These are phyloP conservation scores for Drepana arcuata DNA, from an alignment of 1,140 invertebrate genomes.

Conservation along the genomic window DNA sequence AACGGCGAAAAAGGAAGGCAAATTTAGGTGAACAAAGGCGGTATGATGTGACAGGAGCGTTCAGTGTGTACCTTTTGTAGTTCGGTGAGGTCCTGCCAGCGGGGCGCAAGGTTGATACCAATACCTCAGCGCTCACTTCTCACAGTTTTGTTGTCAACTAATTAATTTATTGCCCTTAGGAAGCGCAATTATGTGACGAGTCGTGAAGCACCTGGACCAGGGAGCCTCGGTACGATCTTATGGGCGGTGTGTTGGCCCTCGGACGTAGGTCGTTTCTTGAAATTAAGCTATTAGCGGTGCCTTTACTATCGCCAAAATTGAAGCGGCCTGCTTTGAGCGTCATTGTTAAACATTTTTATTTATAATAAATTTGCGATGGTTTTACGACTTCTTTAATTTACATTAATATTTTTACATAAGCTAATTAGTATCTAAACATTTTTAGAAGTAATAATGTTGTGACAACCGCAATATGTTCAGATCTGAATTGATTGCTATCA, in stretches of 20 bases:
- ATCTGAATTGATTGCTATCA: too few species aligned
- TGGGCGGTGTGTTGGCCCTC: constrained; percentile 54
- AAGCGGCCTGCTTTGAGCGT: constrained; percentile 39
- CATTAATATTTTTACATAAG: too few species aligned
- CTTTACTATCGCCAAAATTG: constrained; percentile 21
- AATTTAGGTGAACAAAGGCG: constrained; percentile 60
- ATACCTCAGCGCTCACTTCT: constrained; percentile 51
- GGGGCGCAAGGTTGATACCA: constrained; percentile 46
- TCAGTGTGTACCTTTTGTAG: constrained; percentile 29
- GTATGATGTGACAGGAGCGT: constrained; percentile 54
- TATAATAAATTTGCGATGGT: neutral
- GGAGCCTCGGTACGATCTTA: constrained; percentile 22
- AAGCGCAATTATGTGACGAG: constrained; percentile 31
- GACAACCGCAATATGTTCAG: too few species aligned
- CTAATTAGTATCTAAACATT: too few species aligned
- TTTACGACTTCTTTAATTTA: constrained; percentile 3
- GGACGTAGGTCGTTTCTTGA: constrained; percentile 46
- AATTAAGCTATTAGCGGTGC: constrained; percentile 58
- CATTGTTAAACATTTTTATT: constrained; percentile 5
- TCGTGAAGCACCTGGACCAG: constrained; percentile 35
- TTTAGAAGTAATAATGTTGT: too few species aligned
- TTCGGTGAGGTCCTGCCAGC: constrained; percentile 53
- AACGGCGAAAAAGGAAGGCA: constrained; percentile 46
- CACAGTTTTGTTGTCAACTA: constrained; percentile 62
- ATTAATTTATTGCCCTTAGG: constrained; percentile 63